Evolutionary conservation across 2,888 invertebrate genomes (phyloP).

Genomic region (Pyrochroa serraticornis): DNA sequence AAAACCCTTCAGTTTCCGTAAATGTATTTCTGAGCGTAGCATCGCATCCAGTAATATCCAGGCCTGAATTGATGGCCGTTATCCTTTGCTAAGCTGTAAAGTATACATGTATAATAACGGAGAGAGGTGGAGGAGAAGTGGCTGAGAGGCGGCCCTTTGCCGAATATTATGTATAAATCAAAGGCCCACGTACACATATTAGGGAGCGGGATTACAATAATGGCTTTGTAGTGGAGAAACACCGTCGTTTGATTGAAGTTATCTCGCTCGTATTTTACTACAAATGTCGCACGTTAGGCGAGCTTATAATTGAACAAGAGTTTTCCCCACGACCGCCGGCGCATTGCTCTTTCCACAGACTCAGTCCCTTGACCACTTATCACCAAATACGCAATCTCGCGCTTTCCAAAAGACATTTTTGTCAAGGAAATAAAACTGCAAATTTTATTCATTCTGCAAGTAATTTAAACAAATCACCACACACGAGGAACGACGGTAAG

Average conservation of each 20-base stretch:
- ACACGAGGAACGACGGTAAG: too few relatives aligned
- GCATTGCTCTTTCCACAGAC: conserved; percentile 1
- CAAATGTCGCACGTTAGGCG: conserved; percentile 39
- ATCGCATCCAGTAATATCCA: conserved; percentile 33
- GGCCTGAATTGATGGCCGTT: conserved; percentile 39
- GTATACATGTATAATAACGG: conserved; percentile 42
- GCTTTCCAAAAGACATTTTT: too few relatives aligned
- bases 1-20: conserved; percentile 39
- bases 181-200: conserved; percentile 47
- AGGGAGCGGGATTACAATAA: conserved; percentile 50
- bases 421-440: too few relatives aligned
- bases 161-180: conserved; percentile 52
- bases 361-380: too few relatives aligned
- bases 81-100: conserved; percentile 42
- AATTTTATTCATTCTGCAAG: too few relatives aligned
- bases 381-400: too few relatives aligned
- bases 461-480: too few relatives aligned
- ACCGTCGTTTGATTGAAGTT: conserved; percentile 54
- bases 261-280: conserved; percentile 49
- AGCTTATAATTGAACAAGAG: conserved; percentile 37
- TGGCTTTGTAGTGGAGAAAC: conserved; percentile 47
- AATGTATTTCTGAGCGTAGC: conserved; percentile 36
- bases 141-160: conserved; percentile 35
- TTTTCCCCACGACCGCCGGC: conserved; percentile 11
- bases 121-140: conserved; percentile 27